Percentiles rank a stretch among this genome's conserved stretches.
phyloP scores from a whole-genome alignment of 2,888 invertebrate species.

The Andrena haemorrhoa region DNA sequence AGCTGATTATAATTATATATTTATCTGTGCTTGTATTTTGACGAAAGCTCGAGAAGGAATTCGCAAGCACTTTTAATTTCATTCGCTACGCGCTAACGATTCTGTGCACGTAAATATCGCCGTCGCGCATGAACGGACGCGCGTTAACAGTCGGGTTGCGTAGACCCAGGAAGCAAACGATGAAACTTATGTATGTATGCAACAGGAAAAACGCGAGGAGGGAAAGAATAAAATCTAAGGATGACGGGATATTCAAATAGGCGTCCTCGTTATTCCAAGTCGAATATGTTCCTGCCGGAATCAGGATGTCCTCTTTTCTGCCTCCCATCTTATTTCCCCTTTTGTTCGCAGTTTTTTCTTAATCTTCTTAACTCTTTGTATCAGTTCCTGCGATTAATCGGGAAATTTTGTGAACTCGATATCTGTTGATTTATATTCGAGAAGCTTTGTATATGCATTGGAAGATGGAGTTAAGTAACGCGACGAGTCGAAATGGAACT shows the following conservation, averaged over 20 bases:
- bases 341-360: not conserved
- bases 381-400: too few relatives aligned
- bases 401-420: too few relatives aligned
- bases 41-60: not conserved
- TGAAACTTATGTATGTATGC: conserved; percentile 28
- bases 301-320: conserved; percentile 1
- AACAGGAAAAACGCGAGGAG: conserved; percentile 4
- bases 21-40: not conserved
- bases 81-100: conserved; percentile 29
- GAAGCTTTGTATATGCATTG: too few relatives aligned
- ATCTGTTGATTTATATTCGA: too few relatives aligned
- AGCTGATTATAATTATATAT: not conserved
- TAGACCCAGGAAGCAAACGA: conserved; percentile 43
- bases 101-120: conserved; percentile 52
- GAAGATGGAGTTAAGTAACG: not conserved
- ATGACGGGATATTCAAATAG: conserved; percentile 57
- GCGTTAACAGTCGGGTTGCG: conserved; percentile 43
- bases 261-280: conserved; percentile 47
- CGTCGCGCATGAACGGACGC: conserved; percentile 48
- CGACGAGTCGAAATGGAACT: not conserved
- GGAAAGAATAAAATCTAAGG: conserved; percentile 28
- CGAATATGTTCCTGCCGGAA: conserved; percentile 49
- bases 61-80: conserved; percentile 34
- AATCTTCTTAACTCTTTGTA: conserved; percentile 5
- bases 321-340: not conserved